These are phyloP conservation scores for Schlechtendalia chinensis DNA, from an alignment of 1,140 invertebrate genomes.

Conservation along the genomic window DNA sequence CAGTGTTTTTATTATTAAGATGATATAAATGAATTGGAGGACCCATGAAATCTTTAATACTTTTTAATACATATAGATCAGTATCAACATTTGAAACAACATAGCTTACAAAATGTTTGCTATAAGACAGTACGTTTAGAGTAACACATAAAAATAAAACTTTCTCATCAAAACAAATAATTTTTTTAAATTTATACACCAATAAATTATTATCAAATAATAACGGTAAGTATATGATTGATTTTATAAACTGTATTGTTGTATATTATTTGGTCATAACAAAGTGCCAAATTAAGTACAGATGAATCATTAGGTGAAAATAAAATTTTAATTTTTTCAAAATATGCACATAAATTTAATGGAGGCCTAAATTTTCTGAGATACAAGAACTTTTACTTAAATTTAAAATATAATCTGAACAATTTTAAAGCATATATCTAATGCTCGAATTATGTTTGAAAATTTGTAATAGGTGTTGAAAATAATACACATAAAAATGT, in stretches of 20 bases:
- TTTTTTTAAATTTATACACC: constrained; percentile 1
- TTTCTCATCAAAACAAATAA: neutral
- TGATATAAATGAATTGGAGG: too few relatives aligned
- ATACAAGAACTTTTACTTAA: constrained; percentile 10
- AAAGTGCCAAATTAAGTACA: neutral
- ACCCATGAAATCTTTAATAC: too few relatives aligned
- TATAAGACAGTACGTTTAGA: neutral
- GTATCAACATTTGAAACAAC: too few relatives aligned
- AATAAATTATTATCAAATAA: neutral
- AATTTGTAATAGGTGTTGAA: too few relatives aligned
- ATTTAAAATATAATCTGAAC: neutral
- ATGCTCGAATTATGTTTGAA: too few relatives aligned
- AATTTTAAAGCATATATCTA: neutral
- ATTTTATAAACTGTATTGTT: constrained; percentile 4
- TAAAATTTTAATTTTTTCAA: constrained; percentile 18
- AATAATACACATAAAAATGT: too few relatives aligned
- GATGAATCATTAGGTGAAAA: constrained; percentile 5
- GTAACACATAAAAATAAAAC: neutral
- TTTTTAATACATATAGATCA: too few relatives aligned
- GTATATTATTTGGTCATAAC: constrained; percentile 3
- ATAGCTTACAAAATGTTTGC: too few relatives aligned
- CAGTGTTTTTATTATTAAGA: too few relatives aligned
- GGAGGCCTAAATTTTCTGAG: neutral
- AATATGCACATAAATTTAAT: neutral
- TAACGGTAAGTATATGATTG: neutral